These are phyloP conservation scores for Ia io DNA, from an alignment of 2,113 vertebrate species.

Conservation along the genomic window DNA sequence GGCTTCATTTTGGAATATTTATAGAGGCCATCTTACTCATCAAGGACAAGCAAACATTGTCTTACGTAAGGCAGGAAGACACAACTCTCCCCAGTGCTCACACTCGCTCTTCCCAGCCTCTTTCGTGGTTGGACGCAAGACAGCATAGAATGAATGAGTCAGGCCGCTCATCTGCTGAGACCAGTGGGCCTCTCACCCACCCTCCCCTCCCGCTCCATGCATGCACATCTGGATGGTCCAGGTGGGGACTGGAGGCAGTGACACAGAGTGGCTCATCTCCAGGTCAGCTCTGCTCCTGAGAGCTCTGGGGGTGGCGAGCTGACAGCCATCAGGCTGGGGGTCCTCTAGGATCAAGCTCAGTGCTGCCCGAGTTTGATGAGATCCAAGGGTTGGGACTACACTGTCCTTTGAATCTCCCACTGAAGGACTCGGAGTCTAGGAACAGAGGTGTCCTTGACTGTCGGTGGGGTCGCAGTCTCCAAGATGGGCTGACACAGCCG, in stretches of 20 bases:
- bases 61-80: neutral
- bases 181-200: neutral
- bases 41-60: neutral
- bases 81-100: neutral
- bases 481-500: too few relatives aligned
- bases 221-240: neutral
- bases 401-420: neutral
- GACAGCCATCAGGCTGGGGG: too few relatives aligned
- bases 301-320: neutral
- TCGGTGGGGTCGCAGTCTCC: neutral
- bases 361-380: neutral
- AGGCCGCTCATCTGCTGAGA: neutral
- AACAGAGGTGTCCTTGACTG: neutral
- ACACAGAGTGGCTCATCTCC: neutral
- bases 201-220: accelerated
- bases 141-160: neutral
- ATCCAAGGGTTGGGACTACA: neutral
- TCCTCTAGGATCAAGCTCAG: neutral
- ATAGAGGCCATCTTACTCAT: neutral
- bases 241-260: neutral
- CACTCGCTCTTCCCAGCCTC: neutral
- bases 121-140: neutral
- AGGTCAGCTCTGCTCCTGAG: neutral
- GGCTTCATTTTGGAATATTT: neutral
- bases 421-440: neutral